Conservation (phyloP, 2,888 invertebrate genomes). For the Digitonthophagus gazella region DNA sequence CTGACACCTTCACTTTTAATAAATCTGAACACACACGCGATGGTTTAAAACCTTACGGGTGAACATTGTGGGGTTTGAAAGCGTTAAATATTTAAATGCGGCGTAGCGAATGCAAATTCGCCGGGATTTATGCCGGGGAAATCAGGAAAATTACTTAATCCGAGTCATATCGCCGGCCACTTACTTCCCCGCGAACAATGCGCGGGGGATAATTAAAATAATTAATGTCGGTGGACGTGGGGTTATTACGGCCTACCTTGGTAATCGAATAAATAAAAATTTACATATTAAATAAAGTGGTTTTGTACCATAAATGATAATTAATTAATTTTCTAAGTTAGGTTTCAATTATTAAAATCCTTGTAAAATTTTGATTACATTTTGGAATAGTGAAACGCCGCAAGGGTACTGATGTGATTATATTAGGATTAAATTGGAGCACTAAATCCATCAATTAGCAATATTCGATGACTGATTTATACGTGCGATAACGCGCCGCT, state of each 20-base stretch:
- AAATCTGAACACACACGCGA: no score
- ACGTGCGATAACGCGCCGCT: not conserved
- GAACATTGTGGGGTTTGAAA: no score
- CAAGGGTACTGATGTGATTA: not conserved
- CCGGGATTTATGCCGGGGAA: not conserved
- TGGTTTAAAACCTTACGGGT: no score
- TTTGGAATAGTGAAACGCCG: not conserved
- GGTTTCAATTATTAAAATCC: not conserved
- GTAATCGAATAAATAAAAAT: not conserved
- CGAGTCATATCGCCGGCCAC: not conserved
- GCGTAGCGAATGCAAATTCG: not conserved
- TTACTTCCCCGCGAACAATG: not conserved
- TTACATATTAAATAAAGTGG: no score
- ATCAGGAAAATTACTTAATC: not conserved
- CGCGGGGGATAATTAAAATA: not conserved
- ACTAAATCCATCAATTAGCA: not conserved
- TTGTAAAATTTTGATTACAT: not conserved
- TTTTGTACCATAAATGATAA: not conserved
- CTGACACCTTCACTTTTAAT: no score
- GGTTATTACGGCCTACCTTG: not conserved
- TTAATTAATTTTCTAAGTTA: not conserved
- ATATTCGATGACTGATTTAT: not conserved
- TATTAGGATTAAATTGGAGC: not conserved
- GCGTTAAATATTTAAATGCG: no score
- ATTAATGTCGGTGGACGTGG: not conserved